Evolutionary conservation across 2,888 invertebrate species (phyloP).

Genomic region (Serrognathus titanus): DNA sequence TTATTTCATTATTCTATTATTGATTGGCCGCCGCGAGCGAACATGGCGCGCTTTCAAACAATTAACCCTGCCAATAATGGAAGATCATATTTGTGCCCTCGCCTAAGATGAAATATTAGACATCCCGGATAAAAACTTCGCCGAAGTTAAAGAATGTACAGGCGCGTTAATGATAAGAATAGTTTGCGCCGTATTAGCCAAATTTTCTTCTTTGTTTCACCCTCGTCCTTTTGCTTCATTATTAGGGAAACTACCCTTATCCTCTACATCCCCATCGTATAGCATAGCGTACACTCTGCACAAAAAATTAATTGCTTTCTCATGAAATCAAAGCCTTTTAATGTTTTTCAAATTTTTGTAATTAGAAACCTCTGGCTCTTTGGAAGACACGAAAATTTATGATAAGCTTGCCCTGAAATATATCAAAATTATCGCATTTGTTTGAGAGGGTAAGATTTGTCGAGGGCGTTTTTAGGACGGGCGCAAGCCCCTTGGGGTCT

Average conservation of each 20-base stretch:
- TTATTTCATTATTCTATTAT: conserved; percentile 44
- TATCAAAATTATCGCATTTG: conserved; percentile 15
- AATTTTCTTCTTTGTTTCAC: conserved; percentile 33
- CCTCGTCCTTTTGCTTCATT: conserved; percentile 21
- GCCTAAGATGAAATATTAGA: conserved; percentile 29
- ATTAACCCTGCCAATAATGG: conserved; percentile 47
- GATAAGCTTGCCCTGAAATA: neutral
- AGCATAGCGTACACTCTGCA: neutral
- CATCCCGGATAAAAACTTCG: conserved; percentile 14
- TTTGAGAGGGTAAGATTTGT: conserved; percentile 19
- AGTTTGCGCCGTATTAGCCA: conserved; percentile 29
- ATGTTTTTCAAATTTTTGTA: no score
- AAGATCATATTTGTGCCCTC: conserved; percentile 40
- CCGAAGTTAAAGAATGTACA: neutral
- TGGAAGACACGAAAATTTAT: neutral
- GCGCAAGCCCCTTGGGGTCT: conserved; percentile 16
- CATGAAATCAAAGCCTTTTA: neutral
- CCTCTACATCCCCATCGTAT: neutral
- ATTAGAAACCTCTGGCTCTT: neutral
- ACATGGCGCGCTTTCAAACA: conserved; percentile 47
- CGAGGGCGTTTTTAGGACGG: conserved; percentile 14
- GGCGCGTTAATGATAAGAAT: conserved; percentile 14
- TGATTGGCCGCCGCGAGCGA: conserved; percentile 40
- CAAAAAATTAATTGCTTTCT: neutral
- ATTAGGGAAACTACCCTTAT: conserved; percentile 26